A percentile compares a stretch with the other conserved stretches of the same genome.
These are phyloP conservation scores for Tauraco erythrolophus DNA, from an alignment of 2,113 vertebrate species.

Conservation along the genomic window DNA sequence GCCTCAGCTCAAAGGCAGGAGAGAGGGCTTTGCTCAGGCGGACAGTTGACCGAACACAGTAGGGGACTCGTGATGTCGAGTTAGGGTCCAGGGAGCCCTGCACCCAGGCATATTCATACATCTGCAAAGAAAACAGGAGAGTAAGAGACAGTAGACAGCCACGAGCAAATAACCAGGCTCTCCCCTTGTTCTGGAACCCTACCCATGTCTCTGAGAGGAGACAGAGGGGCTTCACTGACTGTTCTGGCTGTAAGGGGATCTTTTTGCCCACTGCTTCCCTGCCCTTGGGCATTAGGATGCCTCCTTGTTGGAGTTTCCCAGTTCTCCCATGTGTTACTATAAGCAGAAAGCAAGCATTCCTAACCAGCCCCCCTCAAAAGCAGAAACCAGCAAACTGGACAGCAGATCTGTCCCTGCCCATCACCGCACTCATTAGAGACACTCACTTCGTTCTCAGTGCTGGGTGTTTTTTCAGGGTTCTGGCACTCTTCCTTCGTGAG, in stretches of 20 bases:
- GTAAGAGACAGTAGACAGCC: neutral
- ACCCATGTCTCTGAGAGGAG: rapidly evolving
- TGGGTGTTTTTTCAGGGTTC: conserved; percentile 73
- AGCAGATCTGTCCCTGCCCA: neutral
- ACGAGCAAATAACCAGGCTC: neutral
- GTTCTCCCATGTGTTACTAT: neutral
- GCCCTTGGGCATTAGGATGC: neutral
- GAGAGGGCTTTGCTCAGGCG: conserved; percentile 81
- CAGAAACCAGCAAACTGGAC: too few relatives aligned
- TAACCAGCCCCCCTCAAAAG: neutral
- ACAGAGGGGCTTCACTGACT: too few relatives aligned
- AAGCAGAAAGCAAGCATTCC: neutral
- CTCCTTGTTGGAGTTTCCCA: neutral
- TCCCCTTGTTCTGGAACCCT: neutral
- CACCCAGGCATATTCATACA: conserved; percentile 86
- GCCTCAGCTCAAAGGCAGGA: conserved; percentile 88
- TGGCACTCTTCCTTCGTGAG: conserved; percentile 85
- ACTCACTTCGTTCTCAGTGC: conserved; percentile 81
- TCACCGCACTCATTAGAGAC: neutral
- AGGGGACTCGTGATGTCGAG: conserved; percentile 60
- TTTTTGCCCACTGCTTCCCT: neutral
- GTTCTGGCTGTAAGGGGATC: neutral
- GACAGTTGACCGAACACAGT: conserved; percentile 82
- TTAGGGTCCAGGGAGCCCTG: conserved; percentile 81
- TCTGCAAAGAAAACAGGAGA: conserved; percentile 57